Evolutionary conservation across 2,888 invertebrate species (phyloP), one percentile per base, ranked within the genome.

Genomic region (Syritta pipiens): DNA sequence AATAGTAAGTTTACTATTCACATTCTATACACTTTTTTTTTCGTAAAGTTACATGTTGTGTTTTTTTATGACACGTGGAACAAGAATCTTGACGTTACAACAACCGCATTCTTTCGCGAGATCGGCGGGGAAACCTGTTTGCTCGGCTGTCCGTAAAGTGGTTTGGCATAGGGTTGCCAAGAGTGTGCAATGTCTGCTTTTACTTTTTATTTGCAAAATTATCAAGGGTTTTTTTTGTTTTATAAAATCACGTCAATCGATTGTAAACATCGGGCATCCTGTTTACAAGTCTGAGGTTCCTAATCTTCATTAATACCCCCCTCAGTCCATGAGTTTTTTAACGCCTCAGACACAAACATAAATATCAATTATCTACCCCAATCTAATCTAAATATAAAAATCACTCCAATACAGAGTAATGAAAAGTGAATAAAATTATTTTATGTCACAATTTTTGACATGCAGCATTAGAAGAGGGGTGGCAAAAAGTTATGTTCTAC

Each of bases 1-100:
- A 89, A 85, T 88, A 88, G 89, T 89, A 83, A 88, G 88, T 86
- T 55, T 26, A 35, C 14, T 49, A 19, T 48, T 1, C 5, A 1
- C 4, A 19, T 55, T 26, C 1, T 37, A 48, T 28, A n/a, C 7
- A 3, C 4, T 9, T 28, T 9, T 62, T 9, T 30, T 7, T 1
- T 24, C 5, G 20, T 44, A 44, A 37, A 37, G 12, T 22, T 46
- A 6, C 9, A 22, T 46, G 44, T 22, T 12, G 44, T 46, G 24
- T 12, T 6, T 20, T 6, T 46, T n/a, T 17, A 37, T 37, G 37
- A 9, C 7, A 37, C 14, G 14, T 17, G 14, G n/a, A 37, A 37
- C 17, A 37, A 37, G 17, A 37, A 17, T 37, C 17, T 14, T 17
- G 19, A 17, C 19, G 37, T 37, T 17, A 37, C n/a, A 17, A 17